Conservation (phyloP, 2,113 vertebrate genomes). For the Riparia riparia region DNA sequence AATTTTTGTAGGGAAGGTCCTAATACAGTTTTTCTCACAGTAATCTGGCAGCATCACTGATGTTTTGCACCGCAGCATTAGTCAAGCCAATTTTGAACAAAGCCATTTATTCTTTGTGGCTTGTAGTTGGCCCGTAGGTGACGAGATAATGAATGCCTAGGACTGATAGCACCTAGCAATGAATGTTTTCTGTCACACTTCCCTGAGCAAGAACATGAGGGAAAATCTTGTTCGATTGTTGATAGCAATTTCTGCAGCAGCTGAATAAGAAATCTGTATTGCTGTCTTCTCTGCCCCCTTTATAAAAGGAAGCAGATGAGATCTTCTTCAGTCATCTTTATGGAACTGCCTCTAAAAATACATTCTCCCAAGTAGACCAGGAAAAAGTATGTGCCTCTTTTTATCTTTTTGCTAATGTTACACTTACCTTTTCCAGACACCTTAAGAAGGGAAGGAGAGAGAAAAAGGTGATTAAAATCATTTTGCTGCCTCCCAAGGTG, state of each 20-base stretch:
- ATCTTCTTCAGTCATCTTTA: neutral
- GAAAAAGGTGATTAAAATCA: neutral
- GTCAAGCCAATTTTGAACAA: neutral
- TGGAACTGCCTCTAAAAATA: neutral
- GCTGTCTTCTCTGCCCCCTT: neutral
- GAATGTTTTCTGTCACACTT: neutral
- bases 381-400: neutral
- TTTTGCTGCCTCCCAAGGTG: neutral
- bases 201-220: neutral
- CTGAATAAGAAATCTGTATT: neutral
- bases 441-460: neutral
- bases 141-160: neutral
- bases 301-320: neutral
- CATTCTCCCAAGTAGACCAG: neutral
- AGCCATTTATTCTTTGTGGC: neutral
- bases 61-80: neutral
- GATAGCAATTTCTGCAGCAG: neutral
- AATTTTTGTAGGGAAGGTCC: neutral
- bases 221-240: neutral
- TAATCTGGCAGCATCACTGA: neutral
- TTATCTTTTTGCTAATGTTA: neutral
- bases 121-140: neutral
- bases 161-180: neutral
- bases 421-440: neutral
- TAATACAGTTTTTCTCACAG: neutral